Conservation (phyloP, 2,113 vertebrate species). For the Cricetomys ansorgei region DNA sequence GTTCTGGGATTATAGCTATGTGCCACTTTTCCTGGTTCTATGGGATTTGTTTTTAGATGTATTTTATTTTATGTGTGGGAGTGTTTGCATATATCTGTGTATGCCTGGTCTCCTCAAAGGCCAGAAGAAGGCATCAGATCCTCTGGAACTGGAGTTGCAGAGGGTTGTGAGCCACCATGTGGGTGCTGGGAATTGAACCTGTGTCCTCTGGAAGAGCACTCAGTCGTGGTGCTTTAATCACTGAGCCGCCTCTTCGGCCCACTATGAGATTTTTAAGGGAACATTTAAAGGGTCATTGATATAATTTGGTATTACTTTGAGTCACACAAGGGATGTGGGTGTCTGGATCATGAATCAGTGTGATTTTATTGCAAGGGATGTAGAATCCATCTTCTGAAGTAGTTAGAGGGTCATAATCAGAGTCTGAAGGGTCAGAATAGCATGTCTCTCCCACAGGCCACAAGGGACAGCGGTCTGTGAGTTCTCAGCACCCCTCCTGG, state of each 20-base stretch:
- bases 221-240: background rate
- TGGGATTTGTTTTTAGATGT: background rate
- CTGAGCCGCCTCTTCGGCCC: background rate
- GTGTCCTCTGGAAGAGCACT: background rate
- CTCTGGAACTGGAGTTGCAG: background rate
- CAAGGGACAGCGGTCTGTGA: constrained; percentile 51
- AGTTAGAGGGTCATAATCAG: background rate
- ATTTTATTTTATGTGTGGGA: background rate
- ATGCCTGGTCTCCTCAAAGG: background rate
- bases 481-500: constrained; percentile 50
- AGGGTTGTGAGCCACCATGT: background rate
- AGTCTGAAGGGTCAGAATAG: background rate
- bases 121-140: background rate
- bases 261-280: background rate
- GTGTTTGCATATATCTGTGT: background rate
- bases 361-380: background rate
- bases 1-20: background rate
- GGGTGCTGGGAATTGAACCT: background rate
- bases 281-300: background rate
- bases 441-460: constrained; percentile 50
- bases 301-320: background rate
- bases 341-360: background rate
- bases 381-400: background rate
- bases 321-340: background rate
- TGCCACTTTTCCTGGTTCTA: background rate